Evolutionary conservation across 37 sponge, comb jelly and placozoan species (phyloP).

Genomic region (Cladorhizidae sp.): DNA sequence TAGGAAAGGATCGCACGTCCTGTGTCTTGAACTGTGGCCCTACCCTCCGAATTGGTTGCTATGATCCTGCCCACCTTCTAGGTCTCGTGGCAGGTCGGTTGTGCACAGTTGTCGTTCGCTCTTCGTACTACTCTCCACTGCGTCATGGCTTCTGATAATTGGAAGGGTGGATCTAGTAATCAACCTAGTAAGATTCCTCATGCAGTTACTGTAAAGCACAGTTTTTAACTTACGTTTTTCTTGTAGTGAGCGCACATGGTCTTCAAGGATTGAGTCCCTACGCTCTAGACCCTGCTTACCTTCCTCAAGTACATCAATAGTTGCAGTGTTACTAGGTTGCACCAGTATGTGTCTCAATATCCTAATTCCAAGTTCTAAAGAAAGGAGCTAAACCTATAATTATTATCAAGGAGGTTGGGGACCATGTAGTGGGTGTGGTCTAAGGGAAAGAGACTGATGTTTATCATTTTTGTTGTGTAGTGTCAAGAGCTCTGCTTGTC

Average conservation of each 20-base stretch:
- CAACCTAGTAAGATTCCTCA: not conserved
- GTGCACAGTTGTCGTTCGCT: not conserved
- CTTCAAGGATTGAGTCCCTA: conserved; percentile 62
- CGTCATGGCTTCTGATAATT: not conserved
- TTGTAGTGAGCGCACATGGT: not conserved
- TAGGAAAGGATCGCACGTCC: not conserved
- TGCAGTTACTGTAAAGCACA: not conserved
- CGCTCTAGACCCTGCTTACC: conserved; percentile 72
- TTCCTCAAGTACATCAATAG: conserved; percentile 47
- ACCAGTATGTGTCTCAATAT: not conserved
- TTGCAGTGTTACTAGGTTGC: not conserved
- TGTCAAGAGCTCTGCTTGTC: too few species aligned
- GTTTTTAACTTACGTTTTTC: too few species aligned
- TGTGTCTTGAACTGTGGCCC: too few species aligned
- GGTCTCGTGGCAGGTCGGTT: too few species aligned
- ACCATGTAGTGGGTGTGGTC: too few species aligned
- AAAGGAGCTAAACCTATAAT: too few species aligned
- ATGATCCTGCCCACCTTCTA: too few species aligned
- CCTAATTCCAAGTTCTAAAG: too few species aligned
- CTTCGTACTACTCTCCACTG: too few species aligned
- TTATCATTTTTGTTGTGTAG: too few species aligned
- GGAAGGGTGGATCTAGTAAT: not conserved
- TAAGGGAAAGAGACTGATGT: too few species aligned
- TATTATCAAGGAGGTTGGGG: too few species aligned
- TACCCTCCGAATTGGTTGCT: not conserved